A percentile compares a stretch with the other conserved stretches of the same genome.
These are phyloP conservation scores for Trachelus troglodyta DNA, from an alignment of 2,888 invertebrate genomes.

Conservation along the genomic window DNA sequence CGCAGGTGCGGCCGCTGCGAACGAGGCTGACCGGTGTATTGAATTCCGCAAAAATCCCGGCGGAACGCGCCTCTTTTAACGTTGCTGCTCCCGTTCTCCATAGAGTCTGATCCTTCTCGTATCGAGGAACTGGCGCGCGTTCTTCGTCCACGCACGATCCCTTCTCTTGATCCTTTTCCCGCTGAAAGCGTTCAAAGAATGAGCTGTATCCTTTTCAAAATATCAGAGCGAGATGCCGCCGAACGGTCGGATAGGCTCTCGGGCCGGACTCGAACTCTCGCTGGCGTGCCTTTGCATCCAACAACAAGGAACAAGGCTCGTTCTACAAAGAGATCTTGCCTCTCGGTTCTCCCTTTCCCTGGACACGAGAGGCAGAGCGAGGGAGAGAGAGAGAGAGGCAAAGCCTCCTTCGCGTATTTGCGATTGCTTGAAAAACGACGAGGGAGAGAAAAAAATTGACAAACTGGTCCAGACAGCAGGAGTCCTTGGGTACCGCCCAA, in stretches of 20 bases:
- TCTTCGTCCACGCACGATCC: background rate
- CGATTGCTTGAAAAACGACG: background rate
- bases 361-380: background rate
- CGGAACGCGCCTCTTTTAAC: slow-evolving; percentile 30
- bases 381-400: background rate
- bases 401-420: background rate
- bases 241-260: background rate
- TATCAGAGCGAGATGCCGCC: background rate
- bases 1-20: slow-evolving; percentile 35
- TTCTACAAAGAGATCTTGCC: background rate
- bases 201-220: background rate
- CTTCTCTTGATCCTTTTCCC: background rate
- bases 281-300: background rate
- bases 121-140: no score
- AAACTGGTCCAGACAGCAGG: slow-evolving; percentile 28
- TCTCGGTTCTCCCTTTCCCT: background rate
- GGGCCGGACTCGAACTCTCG: background rate
- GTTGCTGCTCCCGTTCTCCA: slow-evolving; percentile 4
- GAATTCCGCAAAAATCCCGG: slow-evolving; percentile 50
- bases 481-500: slow-evolving; percentile 47
- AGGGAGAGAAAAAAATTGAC: slow-evolving; percentile 16
- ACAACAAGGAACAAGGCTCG: background rate
- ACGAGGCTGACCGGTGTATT: slow-evolving; percentile 56
- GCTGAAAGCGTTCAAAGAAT: background rate
- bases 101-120: no score